These are phyloP conservation scores for Nothura maculosa DNA, from an alignment of 2,797 vertebrate species.

Conservation along the genomic window DNA sequence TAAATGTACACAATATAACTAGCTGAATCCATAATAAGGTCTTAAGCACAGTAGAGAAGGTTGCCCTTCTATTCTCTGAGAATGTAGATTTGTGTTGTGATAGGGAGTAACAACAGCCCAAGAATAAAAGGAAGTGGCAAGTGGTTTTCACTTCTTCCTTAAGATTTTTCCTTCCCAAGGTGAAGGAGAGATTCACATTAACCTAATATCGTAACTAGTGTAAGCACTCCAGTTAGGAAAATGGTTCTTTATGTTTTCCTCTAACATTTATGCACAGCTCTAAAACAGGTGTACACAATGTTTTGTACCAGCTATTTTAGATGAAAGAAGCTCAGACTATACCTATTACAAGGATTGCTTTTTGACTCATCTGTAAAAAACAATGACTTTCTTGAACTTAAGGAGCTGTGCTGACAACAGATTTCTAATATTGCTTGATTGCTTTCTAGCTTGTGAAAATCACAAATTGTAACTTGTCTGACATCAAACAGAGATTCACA, in stretches of 20 bases:
- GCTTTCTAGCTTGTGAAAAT: background rate
- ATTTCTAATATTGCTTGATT: background rate
- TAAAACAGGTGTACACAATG: background rate
- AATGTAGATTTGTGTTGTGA: background rate
- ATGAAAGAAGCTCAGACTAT: background rate
- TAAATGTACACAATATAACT: background rate
- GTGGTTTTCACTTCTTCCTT: background rate
- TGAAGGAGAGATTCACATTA: background rate
- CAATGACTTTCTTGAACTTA: background rate
- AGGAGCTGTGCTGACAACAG: background rate
- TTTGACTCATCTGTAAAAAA: background rate
- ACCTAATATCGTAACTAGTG: background rate
- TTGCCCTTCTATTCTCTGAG: background rate
- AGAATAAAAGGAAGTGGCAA: background rate
- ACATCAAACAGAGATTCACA: background rate
- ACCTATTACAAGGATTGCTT: background rate
- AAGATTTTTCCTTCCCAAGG: background rate
- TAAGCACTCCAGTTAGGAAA: background rate
- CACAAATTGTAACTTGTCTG: background rate
- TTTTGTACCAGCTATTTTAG: background rate
- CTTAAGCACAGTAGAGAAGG: background rate
- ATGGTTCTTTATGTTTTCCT: background rate
- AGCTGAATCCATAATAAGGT: background rate
- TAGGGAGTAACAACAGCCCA: background rate
- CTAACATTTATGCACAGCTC: background rate